Evolutionary conservation across 2,888 invertebrate species (phyloP).

Genomic region (Drosophila parthenogenetica): DNA sequence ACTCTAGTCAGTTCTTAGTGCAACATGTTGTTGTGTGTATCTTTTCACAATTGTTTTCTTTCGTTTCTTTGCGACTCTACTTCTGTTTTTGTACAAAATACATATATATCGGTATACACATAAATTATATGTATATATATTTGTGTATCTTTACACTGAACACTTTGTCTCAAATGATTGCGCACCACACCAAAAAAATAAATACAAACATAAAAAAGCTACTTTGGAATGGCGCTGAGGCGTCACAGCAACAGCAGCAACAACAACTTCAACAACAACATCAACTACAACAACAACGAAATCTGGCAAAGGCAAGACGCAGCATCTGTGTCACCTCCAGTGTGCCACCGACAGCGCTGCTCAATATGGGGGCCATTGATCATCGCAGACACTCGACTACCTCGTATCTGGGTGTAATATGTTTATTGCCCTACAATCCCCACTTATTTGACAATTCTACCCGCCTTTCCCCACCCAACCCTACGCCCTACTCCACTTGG

Average conservation of each 20-base stretch:
- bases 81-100: conserved; percentile 13
- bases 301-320: conserved; percentile 68
- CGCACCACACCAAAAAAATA: conserved; percentile 31
- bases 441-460: conserved; percentile 19
- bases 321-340: conserved; percentile 83
- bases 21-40: conserved; percentile 26
- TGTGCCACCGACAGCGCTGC: conserved; percentile 75
- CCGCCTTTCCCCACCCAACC: neutral
- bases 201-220: conserved; percentile 61
- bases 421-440: conserved; percentile 34
- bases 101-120: conserved; percentile 10
- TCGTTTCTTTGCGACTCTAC: conserved; percentile 19
- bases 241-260: conserved; percentile 56
- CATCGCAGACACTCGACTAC: conserved; percentile 84
- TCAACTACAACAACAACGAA: conserved; percentile 55
- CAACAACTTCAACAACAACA: conserved; percentile 63
- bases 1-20: conserved; percentile 23
- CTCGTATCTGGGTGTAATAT: conserved; percentile 85
- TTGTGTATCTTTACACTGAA: conserved; percentile 29
- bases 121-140: conserved; percentile 28
- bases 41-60: conserved; percentile 30
- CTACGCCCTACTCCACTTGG: neutral
- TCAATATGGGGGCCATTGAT: conserved; percentile 67
- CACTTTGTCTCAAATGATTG: conserved; percentile 47
- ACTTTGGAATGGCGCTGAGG: conserved; percentile 83